phyloP scores from a whole-genome alignment of 2,113 vertebrate species.

The Proterorhinus semilunaris region DNA sequence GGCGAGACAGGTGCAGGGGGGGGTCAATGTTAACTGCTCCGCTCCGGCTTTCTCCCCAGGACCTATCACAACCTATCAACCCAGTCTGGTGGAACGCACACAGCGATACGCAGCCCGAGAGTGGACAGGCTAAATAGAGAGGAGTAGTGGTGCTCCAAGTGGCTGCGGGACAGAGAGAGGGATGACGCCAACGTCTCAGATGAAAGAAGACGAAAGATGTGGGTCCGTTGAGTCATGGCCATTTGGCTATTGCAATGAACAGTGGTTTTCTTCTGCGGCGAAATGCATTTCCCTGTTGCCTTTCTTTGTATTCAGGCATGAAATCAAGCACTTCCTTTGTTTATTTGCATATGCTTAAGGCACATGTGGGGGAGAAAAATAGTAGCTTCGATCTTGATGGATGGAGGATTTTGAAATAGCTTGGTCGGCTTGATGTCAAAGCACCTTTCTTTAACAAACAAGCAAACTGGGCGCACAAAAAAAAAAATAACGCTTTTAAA shows the following conservation, averaged over 20 bases:
- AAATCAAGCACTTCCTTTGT: neutral
- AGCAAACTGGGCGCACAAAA: no score
- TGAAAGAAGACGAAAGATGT: conserved; percentile 28
- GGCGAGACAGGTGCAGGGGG: conserved; percentile 31
- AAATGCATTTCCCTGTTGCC: neutral
- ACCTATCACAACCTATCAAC: conserved; percentile 62
- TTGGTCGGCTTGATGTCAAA: no score
- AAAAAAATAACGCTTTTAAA: no score
- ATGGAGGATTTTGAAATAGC: no score
- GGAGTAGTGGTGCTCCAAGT: conserved; percentile 54
- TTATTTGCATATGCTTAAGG: no score
- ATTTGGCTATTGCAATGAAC: neutral
- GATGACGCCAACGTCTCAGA: conserved; percentile 47
- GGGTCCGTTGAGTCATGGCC: neutral
- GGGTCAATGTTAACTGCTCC: conserved; percentile 65
- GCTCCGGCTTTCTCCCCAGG: conserved; percentile 55
- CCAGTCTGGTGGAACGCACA: conserved; percentile 40
- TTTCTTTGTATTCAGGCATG: neutral
- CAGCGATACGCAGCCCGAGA: conserved; percentile 9
- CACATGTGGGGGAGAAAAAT: no score
- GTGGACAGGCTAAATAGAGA: conserved; percentile 53
- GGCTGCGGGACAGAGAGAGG: conserved; percentile 30
- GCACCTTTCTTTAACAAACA: no score
- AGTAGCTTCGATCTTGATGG: no score
- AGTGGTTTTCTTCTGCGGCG: neutral